These are phyloP conservation scores for Laspeyria flexula DNA, from an alignment of 2,888 invertebrate species.

Conservation along the genomic window DNA sequence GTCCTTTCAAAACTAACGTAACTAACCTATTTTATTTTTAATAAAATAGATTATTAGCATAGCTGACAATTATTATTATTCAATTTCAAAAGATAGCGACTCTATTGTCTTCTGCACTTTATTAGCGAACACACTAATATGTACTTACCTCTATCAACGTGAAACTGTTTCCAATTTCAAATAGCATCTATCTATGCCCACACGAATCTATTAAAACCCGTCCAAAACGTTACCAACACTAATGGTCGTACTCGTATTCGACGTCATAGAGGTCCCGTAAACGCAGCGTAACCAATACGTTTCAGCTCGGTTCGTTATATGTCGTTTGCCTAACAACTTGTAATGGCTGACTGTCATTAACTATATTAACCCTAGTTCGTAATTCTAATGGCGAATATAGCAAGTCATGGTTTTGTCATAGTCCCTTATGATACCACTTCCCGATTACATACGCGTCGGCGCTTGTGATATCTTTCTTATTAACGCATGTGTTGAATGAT, in stretches of 20 bases:
- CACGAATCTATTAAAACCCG: constrained; percentile 26
- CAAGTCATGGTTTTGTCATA: constrained; percentile 71
- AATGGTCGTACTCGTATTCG: constrained; percentile 51
- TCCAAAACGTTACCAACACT: constrained; percentile 25
- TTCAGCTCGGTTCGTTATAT: constrained; percentile 80
- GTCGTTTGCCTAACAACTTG: constrained; percentile 79
- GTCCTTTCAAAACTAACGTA: no score
- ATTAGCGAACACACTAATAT: no score
- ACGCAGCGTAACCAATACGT: constrained; percentile 80
- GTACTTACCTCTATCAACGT: no score
- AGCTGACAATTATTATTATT: no score
- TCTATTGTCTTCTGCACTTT: no score
- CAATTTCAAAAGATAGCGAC: no score
- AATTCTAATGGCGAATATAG: constrained; percentile 67
- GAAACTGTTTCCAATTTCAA: not conserved
- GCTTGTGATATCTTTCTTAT: constrained; percentile 46
- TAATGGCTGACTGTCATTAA: constrained; percentile 82
- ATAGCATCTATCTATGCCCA: constrained; percentile 11
- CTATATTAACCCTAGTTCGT: constrained; percentile 81
- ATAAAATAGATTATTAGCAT: no score
- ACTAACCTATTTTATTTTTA: no score
- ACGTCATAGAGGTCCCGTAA: constrained; percentile 65
- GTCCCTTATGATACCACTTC: constrained; percentile 47
- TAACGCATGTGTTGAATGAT: not conserved
- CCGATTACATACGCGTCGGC: constrained; percentile 45